Evolutionary conservation across 2,113 vertebrate species (phyloP).

Genomic region (Mugil cephalus): DNA sequence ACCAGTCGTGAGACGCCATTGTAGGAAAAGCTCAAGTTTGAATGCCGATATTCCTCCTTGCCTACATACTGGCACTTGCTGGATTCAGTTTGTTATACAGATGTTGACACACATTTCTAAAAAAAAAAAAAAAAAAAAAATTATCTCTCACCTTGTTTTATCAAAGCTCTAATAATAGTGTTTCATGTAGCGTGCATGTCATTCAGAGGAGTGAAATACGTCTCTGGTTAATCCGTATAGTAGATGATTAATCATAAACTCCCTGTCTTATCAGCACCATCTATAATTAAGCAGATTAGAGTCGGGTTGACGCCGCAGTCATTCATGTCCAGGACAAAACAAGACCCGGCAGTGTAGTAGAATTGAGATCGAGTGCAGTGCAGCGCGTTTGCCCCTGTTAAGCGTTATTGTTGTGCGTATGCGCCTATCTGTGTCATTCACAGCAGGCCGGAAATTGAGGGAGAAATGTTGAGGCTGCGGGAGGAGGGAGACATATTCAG

Average conservation of each 20-base stretch:
- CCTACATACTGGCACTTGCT: neutral
- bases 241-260: slow-evolving; percentile 50
- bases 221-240: slow-evolving; percentile 34
- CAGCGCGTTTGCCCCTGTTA: slow-evolving; percentile 11
- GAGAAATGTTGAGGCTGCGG: slow-evolving; percentile 19
- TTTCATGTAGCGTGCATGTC: slow-evolving; percentile 12
- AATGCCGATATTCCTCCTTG: too few relatives aligned
- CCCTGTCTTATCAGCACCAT: slow-evolving; percentile 55
- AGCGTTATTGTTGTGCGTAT: slow-evolving; percentile 4
- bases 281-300: slow-evolving; percentile 59
- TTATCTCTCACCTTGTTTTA: neutral
- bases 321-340: slow-evolving; percentile 26
- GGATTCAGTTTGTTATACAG: neutral
- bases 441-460: slow-evolving; percentile 5
- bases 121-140: too few relatives aligned
- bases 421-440: slow-evolving; percentile 27
- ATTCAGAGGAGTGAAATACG: slow-evolving; percentile 19
- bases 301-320: slow-evolving; percentile 15
- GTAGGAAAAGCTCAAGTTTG: too few relatives aligned
- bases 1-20: too few relatives aligned
- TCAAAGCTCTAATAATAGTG: neutral
- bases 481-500: slow-evolving; percentile 28
- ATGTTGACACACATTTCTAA: too few relatives aligned
- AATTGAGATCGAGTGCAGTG: neutral
- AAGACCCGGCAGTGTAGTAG: slow-evolving; percentile 4